A percentile compares a stretch with the other conserved stretches of the same genome.
Conservation (phyloP, 37 sponge, comb jelly and placozoan species). For the Halisarca cf. caerulea region DNA sequence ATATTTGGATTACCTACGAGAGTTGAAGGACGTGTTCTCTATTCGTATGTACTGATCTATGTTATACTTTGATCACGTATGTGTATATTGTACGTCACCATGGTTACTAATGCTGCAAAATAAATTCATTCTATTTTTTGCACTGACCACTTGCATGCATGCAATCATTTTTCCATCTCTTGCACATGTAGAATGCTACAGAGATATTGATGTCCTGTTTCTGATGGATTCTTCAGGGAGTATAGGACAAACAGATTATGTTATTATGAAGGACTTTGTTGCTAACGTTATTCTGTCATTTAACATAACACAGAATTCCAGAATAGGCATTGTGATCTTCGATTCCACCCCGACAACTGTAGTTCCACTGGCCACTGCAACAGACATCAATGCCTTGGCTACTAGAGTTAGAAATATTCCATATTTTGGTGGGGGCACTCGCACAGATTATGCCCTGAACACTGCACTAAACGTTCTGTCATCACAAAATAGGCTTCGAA, state of each 20-base stretch:
- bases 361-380: neutral
- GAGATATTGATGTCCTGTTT: neutral
- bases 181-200: neutral
- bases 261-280: slow-evolving; percentile 6
- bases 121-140: neutral
- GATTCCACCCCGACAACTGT: neutral
- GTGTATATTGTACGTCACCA: too few relatives aligned
- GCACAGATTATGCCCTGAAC: neutral
- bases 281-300: neutral
- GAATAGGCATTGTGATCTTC: neutral
- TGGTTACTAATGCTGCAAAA: too few relatives aligned
- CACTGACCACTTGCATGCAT: neutral
- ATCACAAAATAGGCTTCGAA: neutral
- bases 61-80: neutral
- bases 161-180: neutral
- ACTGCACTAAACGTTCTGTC: neutral
- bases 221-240: slow-evolving; percentile 17
- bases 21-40: neutral
- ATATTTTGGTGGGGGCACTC: neutral
- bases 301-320: neutral
- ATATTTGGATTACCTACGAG: neutral
- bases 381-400: neutral
- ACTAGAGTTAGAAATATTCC: neutral
- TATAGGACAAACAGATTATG: neutral
- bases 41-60: neutral